Evolutionary conservation across 2,888 invertebrate species (phyloP).

Genomic region (Fragum sueziense): DNA sequence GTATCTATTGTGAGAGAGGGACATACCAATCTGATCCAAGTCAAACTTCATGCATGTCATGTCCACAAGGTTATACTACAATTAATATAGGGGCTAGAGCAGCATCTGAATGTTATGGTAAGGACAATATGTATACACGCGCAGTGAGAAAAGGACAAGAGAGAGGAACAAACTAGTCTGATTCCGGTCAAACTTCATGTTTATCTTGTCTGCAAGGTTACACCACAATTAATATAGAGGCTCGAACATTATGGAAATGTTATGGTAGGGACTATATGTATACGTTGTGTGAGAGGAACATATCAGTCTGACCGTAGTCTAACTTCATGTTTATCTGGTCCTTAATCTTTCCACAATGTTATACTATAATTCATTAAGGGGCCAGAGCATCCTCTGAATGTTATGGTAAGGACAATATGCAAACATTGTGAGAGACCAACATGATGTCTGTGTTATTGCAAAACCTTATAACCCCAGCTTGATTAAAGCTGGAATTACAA

Average conservation of each 20-base stretch:
- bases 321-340: slow-evolving; percentile 36
- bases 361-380: slow-evolving; percentile 36
- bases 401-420: slow-evolving; percentile 24
- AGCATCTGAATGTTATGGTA: slow-evolving; percentile 46
- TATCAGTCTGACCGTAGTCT: slow-evolving; percentile 39
- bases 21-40: slow-evolving; percentile 37
- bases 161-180: slow-evolving; percentile 36
- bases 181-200: slow-evolving; percentile 37
- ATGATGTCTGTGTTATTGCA: too few relatives aligned
- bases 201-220: slow-evolving; percentile 28
- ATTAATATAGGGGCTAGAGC: slow-evolving; percentile 37
- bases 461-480: too few relatives aligned
- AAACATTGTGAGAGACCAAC: too few relatives aligned
- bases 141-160: neutral
- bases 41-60: slow-evolving; percentile 34
- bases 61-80: slow-evolving; percentile 39
- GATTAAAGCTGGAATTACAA: too few relatives aligned
- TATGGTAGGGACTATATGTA: slow-evolving; percentile 31
- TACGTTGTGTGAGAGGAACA: slow-evolving; percentile 45
- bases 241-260: slow-evolving; percentile 37
- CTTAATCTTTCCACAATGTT: slow-evolving; percentile 12
- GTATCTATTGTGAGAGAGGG: slow-evolving; percentile 52
- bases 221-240: slow-evolving; percentile 35
- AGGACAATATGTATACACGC: neutral
- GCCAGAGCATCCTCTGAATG: slow-evolving; percentile 39